Percentiles rank a stretch among this genome's conserved stretches.
Evolutionary conservation across 2,888 invertebrate genomes (phyloP).

Genomic region (Tenthredo mesomela): DNA sequence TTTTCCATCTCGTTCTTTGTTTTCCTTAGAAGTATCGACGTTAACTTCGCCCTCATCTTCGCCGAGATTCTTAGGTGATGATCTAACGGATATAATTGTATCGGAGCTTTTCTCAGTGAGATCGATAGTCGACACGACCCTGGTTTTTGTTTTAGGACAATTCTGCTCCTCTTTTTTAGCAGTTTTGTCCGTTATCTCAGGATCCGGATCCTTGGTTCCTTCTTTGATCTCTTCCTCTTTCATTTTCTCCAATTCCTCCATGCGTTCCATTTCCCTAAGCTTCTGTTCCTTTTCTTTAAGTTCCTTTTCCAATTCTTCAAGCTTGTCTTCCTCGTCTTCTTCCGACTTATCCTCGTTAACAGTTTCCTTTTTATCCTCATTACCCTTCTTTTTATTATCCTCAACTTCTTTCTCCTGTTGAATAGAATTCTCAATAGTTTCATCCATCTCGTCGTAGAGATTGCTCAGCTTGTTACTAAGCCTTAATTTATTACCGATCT

Average conservation of each 20-base stretch:
- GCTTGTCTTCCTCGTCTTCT: conserved; percentile 70
- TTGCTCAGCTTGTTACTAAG: conserved; percentile 72
- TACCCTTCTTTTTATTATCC: conserved; percentile 56
- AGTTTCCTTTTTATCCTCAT: conserved; percentile 24
- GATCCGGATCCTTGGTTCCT: conserved; percentile 46
- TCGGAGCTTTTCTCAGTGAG: conserved; percentile 61
- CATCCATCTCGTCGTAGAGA: conserved; percentile 72
- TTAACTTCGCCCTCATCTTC: conserved; percentile 59
- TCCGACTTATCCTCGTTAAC: conserved; percentile 74
- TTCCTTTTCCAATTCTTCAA: conserved; percentile 74
- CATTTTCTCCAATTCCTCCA: conserved; percentile 56
- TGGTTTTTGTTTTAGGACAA: conserved; percentile 34
- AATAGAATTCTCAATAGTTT: conserved; percentile 65
- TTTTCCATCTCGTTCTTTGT: conserved; percentile 61
- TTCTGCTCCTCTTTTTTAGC: conserved; percentile 55
- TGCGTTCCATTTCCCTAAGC: conserved; percentile 71
- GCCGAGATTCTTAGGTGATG: conserved; percentile 55
- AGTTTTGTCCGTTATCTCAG: conserved; percentile 20
- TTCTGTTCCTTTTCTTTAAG: conserved; percentile 53
- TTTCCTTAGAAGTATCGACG: conserved; percentile 58
- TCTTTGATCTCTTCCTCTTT: conserved; percentile 54
- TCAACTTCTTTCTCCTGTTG: conserved; percentile 63
- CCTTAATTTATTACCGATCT: conserved; percentile 71
- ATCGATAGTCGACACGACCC: conserved; percentile 56
- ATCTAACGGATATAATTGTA: conserved; percentile 56